Evolutionary conservation across 2,888 invertebrate species (phyloP).

Genomic region (Myopa tessellatipennis): DNA sequence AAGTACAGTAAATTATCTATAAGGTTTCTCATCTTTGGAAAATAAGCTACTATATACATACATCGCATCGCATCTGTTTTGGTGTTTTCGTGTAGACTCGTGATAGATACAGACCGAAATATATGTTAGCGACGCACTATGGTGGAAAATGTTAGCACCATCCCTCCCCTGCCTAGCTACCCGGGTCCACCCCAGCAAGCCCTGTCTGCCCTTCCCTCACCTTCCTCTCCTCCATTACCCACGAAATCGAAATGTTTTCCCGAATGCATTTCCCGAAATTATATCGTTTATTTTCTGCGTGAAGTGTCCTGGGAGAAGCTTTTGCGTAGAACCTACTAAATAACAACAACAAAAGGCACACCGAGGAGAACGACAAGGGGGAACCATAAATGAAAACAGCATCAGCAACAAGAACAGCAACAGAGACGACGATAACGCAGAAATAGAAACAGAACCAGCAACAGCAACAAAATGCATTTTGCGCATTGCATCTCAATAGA

Average conservation of each 20-base stretch:
- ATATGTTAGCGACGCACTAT: too few species aligned
- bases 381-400: neutral
- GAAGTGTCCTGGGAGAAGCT: slow-evolving; percentile 30
- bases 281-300: slow-evolving; percentile 9
- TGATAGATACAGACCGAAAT: too few species aligned
- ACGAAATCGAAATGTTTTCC: neutral
- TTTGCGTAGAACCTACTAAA: slow-evolving; percentile 27
- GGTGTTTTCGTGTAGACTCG: too few species aligned
- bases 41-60: too few species aligned
- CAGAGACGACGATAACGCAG: neutral
- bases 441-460: neutral
- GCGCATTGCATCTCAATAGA: slow-evolving; percentile 42
- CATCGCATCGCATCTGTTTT: too few species aligned
- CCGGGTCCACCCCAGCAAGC: neutral
- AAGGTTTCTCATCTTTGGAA: too few species aligned
- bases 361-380: neutral
- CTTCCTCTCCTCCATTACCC: neutral
- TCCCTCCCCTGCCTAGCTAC: neutral
- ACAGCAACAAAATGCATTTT: slow-evolving; percentile 29
- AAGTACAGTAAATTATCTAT: too few species aligned
- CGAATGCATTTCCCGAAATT: slow-evolving; percentile 29
- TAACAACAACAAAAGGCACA: neutral
- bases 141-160: too few species aligned
- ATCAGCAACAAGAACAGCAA: neutral
- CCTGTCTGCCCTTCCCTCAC: neutral